These are phyloP conservation scores for Baccha elongata DNA, from an alignment of 2,888 invertebrate species.

Conservation along the genomic window DNA sequence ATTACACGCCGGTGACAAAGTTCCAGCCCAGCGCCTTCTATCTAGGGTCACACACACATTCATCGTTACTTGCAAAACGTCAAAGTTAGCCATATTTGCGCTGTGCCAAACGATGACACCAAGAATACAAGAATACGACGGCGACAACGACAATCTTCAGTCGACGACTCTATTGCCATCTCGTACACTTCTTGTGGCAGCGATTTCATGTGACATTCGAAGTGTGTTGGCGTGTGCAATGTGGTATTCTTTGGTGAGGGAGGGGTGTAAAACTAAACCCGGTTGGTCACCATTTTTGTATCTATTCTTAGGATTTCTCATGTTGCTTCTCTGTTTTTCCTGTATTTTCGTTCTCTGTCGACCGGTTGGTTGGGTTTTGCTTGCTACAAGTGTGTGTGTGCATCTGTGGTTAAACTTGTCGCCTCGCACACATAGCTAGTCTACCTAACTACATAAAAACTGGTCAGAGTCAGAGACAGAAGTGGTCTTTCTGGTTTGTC, in stretches of 20 bases:
- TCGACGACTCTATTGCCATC: constrained; percentile 60
- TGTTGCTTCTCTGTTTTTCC: constrained; percentile 64
- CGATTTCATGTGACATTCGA: constrained; percentile 62
- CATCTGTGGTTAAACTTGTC: constrained; percentile 80
- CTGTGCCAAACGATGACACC: constrained; percentile 75
- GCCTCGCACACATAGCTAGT: constrained; percentile 71
- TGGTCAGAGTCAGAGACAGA: constrained; percentile 49
- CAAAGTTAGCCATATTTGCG: constrained; percentile 78
- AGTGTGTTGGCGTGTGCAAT: constrained; percentile 24
- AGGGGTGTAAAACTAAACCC: constrained; percentile 71
- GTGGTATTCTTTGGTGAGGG: constrained; percentile 50
- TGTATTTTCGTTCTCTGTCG: constrained; percentile 59
- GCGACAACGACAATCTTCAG: constrained; percentile 75
- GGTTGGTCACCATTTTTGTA: constrained; percentile 74
- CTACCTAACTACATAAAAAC: constrained; percentile 43
- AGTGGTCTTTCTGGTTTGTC: constrained; percentile 70
- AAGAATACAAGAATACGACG: constrained; percentile 59
- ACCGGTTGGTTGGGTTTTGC: constrained; percentile 65
- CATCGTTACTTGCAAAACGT: constrained; percentile 77
- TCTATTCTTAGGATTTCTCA: constrained; percentile 61
- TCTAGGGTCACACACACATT: constrained; percentile 64
- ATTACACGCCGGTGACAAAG: constrained; percentile 63
- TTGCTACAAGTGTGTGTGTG: constrained; percentile 58
- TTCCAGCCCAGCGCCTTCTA: constrained; percentile 70
- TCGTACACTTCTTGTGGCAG: constrained; percentile 47